phyloP scores from a whole-genome alignment of 2,888 invertebrate genomes.

The Mamestra brassicae region DNA sequence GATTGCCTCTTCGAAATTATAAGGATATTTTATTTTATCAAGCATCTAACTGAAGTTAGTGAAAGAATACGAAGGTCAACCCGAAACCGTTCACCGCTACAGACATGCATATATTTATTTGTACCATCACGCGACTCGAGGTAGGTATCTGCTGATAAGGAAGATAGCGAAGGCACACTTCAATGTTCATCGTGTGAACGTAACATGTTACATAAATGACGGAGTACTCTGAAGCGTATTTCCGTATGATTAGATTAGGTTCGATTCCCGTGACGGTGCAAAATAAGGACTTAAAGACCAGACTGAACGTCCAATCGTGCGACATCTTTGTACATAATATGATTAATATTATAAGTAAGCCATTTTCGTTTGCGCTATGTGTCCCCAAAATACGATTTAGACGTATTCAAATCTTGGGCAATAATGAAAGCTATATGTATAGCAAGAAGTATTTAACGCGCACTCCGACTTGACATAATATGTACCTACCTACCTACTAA shows the following conservation, averaged over 20 bases:
- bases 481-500: background rate
- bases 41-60: background rate
- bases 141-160: constrained; percentile 26
- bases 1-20: background rate
- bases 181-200: constrained; percentile 20
- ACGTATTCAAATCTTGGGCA: background rate
- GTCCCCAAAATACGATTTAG: background rate
- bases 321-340: too few relatives aligned
- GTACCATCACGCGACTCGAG: constrained; percentile 23
- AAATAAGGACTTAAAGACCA: background rate
- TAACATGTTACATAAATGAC: constrained; percentile 21
- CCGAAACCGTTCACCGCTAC: background rate
- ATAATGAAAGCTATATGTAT: constrained; percentile 3
- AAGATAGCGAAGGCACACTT: constrained; percentile 8
- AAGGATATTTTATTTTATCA: background rate
- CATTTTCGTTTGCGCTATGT: background rate
- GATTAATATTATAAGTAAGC: background rate
- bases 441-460: background rate
- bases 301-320: too few relatives aligned
- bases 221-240: constrained; percentile 7
- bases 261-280: background rate
- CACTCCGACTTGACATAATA: background rate
- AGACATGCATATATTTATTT: background rate
- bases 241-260: background rate
- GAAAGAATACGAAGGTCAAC: constrained; percentile 3